phyloP scores from a whole-genome alignment of 92 coral and sea anemone species.

The Siderastrea siderea region DNA sequence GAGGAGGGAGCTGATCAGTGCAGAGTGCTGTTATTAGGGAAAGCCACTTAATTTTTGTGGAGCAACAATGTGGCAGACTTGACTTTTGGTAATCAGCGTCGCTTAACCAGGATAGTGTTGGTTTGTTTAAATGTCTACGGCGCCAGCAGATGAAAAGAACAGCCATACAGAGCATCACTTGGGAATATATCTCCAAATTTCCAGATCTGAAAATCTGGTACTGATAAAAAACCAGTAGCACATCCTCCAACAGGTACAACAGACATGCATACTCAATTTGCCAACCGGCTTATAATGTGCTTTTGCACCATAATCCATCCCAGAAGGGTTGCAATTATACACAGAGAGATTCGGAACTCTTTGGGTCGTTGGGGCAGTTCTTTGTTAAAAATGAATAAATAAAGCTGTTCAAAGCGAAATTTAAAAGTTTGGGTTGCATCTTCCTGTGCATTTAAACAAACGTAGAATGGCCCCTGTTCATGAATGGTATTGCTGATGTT shows the following conservation, averaged over 20 bases:
- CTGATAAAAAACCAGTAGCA: slow-evolving; percentile 12
- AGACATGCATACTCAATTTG: slow-evolving; percentile 9
- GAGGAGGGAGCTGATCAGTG: no score
- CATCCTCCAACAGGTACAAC: not conserved
- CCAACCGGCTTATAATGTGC: no score
- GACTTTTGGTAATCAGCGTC: no score
- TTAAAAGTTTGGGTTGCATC: slow-evolving; percentile 13
- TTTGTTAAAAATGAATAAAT: slow-evolving; percentile 29
- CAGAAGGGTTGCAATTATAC: slow-evolving; percentile 17
- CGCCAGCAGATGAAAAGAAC: slow-evolving; percentile 43
- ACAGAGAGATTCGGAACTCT: not conserved
- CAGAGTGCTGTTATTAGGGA: slow-evolving; percentile 28
- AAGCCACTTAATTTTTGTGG: slow-evolving; percentile 27
- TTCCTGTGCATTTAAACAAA: slow-evolving; percentile 40
- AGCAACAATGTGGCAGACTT: no score
- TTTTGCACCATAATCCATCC: slow-evolving; percentile 43
- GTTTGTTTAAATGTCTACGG: slow-evolving; percentile 57
- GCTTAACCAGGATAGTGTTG: slow-evolving; percentile 35
- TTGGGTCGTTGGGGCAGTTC: slow-evolving; percentile 46
- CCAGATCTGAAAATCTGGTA: slow-evolving; percentile 30
- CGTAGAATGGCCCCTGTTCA: slow-evolving; percentile 51
- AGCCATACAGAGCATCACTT: slow-evolving; percentile 51
- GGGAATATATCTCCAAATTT: slow-evolving; percentile 22
- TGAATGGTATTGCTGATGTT: not conserved
- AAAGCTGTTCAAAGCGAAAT: slow-evolving; percentile 49